Base-by-base conservation (phyloP, 2,888 invertebrate species). In the Urechis unicinctus region DNA sequence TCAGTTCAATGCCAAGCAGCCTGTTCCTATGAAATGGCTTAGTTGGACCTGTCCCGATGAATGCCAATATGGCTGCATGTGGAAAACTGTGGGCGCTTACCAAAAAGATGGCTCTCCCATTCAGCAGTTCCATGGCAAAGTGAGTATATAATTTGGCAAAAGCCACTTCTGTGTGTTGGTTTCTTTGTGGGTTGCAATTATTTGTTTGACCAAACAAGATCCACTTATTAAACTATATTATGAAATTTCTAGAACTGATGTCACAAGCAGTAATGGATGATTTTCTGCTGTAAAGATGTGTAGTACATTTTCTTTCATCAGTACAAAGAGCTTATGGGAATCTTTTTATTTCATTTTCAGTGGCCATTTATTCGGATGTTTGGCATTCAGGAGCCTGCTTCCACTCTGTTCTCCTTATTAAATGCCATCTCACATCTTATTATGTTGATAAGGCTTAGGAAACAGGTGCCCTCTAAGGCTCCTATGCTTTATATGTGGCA, bases 71-170 rank as follows among this genome's bases (percentile, higher is more conserved):
- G 80, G 83, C 9, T 96, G 96, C 74, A 95, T 92, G 91, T 96
- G 96, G 95, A 81, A 83, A 55, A 91, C 93, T 0, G 90, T 93
- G 0, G 81, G 85, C n/a, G 84, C 83, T 28, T 93, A 90, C 73
- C 73, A 83, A 45, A 82, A 83, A 56, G 82, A 86, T 61, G 84
- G 85, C 0, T 84, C 84, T 77, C 77, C 80, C n/a, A 83, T 88
- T 52, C 95, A 94, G 2, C 95, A 96, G 75, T 96, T 96, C 79
- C 86, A 89, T 83, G 96, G 96, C 69, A 96, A 93, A 83, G 92
- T 92, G 80, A 70, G 63, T 36, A 9, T 13, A 36, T 36, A 9
- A n/a, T n/a, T n/a, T n/a, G n/a, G n/a, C n/a, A n/a, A n/a, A n/a
- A n/a, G n/a, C n/a, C n/a, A n/a, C n/a, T n/a, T n/a, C n/a, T n/a